Conservation (phyloP, 2,888 invertebrate genomes). For the Aphidoletes aphidimyza region DNA sequence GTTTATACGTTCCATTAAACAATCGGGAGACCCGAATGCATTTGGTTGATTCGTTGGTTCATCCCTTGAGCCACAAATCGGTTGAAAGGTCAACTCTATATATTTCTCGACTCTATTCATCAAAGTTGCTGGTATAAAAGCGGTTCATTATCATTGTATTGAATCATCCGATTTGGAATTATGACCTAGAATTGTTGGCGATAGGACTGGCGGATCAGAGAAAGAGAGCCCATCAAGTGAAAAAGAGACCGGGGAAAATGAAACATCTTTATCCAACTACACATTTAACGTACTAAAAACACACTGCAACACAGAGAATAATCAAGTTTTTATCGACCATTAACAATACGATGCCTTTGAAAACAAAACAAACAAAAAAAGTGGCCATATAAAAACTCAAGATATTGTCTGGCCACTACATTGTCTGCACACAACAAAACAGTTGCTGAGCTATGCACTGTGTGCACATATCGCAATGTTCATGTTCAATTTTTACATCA, state of each 20-base stretch:
- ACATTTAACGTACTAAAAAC: no score
- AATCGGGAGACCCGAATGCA: no score
- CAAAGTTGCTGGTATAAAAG: no score
- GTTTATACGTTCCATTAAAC: slow-evolving; percentile 21
- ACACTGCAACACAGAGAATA: neutral
- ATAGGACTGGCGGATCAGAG: no score
- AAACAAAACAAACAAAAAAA: neutral
- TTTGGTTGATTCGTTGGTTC: neutral
- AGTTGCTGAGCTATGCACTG: no score
- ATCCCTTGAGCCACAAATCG: neutral
- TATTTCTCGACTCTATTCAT: neutral
- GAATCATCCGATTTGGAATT: neutral
- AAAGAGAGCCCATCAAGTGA: no score
- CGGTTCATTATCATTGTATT: neutral
- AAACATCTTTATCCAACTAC: no score
- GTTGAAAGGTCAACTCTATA: slow-evolving; percentile 10
- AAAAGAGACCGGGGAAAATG: no score
- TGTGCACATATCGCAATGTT: no score
- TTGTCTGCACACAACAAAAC: no score
- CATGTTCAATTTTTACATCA: slow-evolving; percentile 25
- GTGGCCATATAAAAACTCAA: slow-evolving; percentile 40
- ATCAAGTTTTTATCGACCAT: slow-evolving; percentile 48
- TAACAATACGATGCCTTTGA: slow-evolving; percentile 14
- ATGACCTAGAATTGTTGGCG: neutral
- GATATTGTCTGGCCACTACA: slow-evolving; percentile 23